A percentile compares a stretch with the other conserved stretches of the same genome.
Evolutionary conservation across 2,888 invertebrate genomes (phyloP).

Genomic region (Scaeva pyrastri): DNA sequence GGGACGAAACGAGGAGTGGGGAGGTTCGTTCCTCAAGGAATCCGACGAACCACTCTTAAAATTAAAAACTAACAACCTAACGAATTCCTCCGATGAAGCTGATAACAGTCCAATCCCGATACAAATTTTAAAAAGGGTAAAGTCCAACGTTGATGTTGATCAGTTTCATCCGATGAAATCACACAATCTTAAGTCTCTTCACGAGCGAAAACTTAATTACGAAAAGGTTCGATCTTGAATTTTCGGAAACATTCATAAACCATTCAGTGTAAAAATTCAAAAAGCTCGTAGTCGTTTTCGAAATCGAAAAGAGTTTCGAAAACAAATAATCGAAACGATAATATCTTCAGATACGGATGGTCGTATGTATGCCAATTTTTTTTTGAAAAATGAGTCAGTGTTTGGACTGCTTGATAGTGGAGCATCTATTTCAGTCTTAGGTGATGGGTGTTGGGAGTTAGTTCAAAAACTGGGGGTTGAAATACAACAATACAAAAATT

Average conservation of each 20-base stretch:
- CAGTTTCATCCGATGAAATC: too few relatives aligned
- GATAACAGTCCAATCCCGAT: not conserved
- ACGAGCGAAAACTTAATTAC: not conserved
- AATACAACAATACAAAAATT: not conserved
- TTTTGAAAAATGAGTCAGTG: not conserved
- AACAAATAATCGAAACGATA: not conserved
- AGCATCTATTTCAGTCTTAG: not conserved
- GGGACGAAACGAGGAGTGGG: conserved; percentile 15
- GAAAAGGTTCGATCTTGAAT: not conserved
- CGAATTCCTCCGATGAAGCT: not conserved
- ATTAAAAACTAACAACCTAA: not conserved
- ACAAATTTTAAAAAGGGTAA: not conserved
- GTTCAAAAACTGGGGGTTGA: not conserved
- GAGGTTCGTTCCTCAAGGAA: conserved; percentile 19
- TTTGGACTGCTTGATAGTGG: not conserved
- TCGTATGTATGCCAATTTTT: not conserved
- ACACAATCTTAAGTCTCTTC: not conserved
- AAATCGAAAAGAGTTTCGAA: not conserved
- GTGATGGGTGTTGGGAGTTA: not conserved
- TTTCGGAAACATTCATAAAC: not conserved
- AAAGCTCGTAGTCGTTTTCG: not conserved
- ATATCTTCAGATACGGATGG: not conserved
- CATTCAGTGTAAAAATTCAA: not conserved
- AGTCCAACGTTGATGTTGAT: too few relatives aligned
- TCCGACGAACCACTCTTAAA: conserved; percentile 5